These are phyloP conservation scores for Acipenser ruthenus DNA, from an alignment of 2,797 vertebrate species.

Conservation along the genomic window DNA sequence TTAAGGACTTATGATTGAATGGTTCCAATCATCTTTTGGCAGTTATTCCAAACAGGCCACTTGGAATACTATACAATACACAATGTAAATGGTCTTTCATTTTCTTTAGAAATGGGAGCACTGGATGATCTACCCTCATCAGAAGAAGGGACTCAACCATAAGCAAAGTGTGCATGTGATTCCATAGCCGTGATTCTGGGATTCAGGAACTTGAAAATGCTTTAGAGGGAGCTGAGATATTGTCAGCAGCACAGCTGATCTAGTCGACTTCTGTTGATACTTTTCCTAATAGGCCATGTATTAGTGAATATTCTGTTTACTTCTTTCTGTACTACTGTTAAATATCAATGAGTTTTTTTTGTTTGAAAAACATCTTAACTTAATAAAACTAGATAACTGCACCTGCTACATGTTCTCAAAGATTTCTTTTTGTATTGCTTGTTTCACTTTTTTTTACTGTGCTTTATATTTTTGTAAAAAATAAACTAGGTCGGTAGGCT, in stretches of 20 bases:
- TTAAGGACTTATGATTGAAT: too few species aligned
- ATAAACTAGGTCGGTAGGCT: too few species aligned
- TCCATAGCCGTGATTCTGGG: not conserved
- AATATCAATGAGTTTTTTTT: not conserved
- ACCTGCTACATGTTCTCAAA: slow-evolving; percentile 2
- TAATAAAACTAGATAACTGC: slow-evolving; percentile 43
- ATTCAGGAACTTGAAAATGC: not conserved
- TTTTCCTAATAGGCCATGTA: slow-evolving; percentile 8
- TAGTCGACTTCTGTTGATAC: not conserved
- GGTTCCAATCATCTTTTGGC: too few species aligned
- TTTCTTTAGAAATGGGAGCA: slow-evolving; percentile 65
- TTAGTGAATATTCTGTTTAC: slow-evolving; percentile 4
- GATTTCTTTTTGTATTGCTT: too few species aligned
- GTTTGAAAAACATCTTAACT: slow-evolving; percentile 22
- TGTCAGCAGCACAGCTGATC: not conserved
- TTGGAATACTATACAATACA: too few species aligned
- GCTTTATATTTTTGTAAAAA: too few species aligned
- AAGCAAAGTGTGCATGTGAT: slow-evolving; percentile 21
- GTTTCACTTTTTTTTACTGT: too few species aligned
- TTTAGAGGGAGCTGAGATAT: not conserved
- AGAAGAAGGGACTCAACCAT: slow-evolving; percentile 66
- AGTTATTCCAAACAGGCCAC: too few species aligned
- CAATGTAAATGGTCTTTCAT: not conserved
- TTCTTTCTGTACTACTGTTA: slow-evolving; percentile 5
- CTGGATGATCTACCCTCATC: slow-evolving; percentile 60